phyloP scores from a whole-genome alignment of 2,113 vertebrate species.

The Brachionichthys hirsutus region DNA sequence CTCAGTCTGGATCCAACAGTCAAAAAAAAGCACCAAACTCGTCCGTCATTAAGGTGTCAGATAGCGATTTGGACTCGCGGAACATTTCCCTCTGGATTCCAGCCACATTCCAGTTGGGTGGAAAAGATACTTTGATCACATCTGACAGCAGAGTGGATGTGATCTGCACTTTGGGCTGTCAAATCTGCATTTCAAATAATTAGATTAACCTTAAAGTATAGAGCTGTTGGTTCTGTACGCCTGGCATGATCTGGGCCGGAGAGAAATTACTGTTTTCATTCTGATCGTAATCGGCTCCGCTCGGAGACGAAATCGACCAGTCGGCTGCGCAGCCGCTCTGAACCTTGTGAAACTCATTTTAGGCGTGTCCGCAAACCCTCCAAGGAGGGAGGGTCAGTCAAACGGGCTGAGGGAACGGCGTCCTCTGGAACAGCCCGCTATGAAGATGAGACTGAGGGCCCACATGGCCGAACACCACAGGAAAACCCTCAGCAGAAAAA shows the following conservation, averaged over 20 bases:
- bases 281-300: neutral
- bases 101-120: no score
- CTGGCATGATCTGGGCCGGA: neutral
- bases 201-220: neutral
- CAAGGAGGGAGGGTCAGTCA: no score
- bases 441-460: constrained; percentile 33
- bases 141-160: no score
- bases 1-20: no score
- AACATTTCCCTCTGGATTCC: no score
- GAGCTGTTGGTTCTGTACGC: no score
- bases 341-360: neutral
- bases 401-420: neutral
- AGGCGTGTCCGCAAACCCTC: neutral
- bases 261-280: neutral
- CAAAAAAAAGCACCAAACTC: no score
- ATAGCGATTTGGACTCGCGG: no score
- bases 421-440: constrained; percentile 19
- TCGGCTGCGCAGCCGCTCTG: neutral
- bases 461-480: constrained; percentile 15
- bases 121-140: no score
- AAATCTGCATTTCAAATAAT: no score
- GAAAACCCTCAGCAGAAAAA: neutral
- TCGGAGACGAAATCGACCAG: constrained; percentile 5
- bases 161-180: neutral
- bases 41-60: no score